Conservation (phyloP, 2,888 invertebrate species). For the Microctonus hyperodae region DNA sequence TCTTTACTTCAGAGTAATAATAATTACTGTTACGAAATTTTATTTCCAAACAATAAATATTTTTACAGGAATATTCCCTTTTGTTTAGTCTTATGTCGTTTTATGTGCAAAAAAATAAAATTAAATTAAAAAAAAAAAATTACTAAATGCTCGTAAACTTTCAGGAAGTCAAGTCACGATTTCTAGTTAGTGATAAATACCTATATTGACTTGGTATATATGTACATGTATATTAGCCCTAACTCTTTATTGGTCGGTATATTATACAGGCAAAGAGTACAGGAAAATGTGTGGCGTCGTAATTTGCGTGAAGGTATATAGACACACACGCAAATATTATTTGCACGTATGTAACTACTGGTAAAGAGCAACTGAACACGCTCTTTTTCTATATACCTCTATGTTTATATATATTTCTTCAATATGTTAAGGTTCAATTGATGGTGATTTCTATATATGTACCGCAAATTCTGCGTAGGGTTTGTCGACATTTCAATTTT, state of each 20-base stretch:
- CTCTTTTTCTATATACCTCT: not conserved
- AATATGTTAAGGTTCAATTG: conserved; percentile 3
- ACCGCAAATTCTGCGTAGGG: not conserved
- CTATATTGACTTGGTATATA: conserved; percentile 10
- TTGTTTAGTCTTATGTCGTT: not conserved
- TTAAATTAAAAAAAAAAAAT: not conserved
- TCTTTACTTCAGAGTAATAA: not conserved
- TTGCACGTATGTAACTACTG: not conserved
- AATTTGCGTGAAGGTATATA: conserved; percentile 3
- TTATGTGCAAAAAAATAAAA: not conserved
- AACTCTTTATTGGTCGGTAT: not conserved
- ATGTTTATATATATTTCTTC: not conserved
- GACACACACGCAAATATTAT: conserved; percentile 5
- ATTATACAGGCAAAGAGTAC: not conserved
- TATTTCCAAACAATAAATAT: not conserved
- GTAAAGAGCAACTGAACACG: conserved; percentile 7
- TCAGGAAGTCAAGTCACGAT: conserved; percentile 21
- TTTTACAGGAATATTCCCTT: not conserved
- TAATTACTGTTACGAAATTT: not conserved
- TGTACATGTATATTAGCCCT: not conserved
- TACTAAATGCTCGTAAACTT: not conserved
- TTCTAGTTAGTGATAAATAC: conserved; percentile 25
- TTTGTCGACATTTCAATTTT: not conserved
- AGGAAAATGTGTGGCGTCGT: conserved; percentile 4
- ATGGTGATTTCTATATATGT: not conserved